phyloP scores from a whole-genome alignment of 2,888 invertebrate genomes.

The Petrolisthes manimaculis region DNA sequence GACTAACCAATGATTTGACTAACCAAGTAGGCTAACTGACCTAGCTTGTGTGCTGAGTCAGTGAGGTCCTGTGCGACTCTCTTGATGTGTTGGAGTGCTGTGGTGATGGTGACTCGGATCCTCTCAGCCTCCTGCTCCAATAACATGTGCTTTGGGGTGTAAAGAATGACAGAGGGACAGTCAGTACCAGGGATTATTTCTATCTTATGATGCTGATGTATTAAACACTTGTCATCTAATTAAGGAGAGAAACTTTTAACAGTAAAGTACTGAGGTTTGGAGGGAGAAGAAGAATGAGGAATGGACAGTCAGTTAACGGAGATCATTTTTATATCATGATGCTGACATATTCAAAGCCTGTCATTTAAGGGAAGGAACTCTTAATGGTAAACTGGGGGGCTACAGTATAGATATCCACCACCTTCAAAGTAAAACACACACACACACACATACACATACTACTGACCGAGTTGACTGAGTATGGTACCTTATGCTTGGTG shows the following conservation, averaged over 20 bases:
- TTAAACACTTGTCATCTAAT: too few species aligned
- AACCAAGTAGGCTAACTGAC: slow-evolving; percentile 66
- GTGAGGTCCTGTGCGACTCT: slow-evolving; percentile 74
- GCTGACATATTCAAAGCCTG: too few species aligned
- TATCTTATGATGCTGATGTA: too few species aligned
- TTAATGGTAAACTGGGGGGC: not conserved
- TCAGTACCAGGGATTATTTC: too few species aligned
- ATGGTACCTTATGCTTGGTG: slow-evolving; percentile 70
- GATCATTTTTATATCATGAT: too few species aligned
- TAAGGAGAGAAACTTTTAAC: too few species aligned
- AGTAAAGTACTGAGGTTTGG: too few species aligned
- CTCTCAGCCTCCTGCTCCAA: slow-evolving; percentile 75
- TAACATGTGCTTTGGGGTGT: slow-evolving; percentile 71
- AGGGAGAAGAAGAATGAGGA: too few species aligned
- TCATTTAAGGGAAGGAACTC: not conserved
- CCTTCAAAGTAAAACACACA: too few species aligned
- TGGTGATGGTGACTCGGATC: slow-evolving; percentile 71
- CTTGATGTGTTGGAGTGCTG: slow-evolving; percentile 73
- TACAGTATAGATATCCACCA: slow-evolving; percentile 4
- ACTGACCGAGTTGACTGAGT: not conserved
- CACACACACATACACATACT: not conserved
- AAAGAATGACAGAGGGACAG: not conserved
- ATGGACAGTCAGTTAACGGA: too few species aligned
- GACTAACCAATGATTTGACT: not conserved
- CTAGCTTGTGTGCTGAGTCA: slow-evolving; percentile 73